A percentile compares a stretch with the other conserved stretches of the same genome.
Evolutionary conservation across 2,113 vertebrate species (phyloP).

Genomic region (Stictonetta naevosa): DNA sequence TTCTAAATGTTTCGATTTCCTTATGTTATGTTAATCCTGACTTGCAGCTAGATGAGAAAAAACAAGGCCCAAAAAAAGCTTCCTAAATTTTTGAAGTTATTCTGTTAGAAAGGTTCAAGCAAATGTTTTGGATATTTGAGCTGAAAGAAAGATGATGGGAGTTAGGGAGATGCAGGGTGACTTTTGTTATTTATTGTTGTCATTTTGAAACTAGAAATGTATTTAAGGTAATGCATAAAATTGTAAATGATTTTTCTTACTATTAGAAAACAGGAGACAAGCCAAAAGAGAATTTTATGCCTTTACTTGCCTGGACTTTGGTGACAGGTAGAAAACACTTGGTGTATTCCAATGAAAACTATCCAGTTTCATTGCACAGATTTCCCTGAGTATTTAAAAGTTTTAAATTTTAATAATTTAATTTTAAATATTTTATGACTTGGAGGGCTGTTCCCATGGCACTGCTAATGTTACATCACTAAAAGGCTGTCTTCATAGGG

Average conservation of each 20-base stretch:
- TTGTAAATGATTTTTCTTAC: not conserved
- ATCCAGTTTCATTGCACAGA: not conserved
- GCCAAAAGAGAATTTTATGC: not conserved
- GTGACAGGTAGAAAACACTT: not conserved
- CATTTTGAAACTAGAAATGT: not conserved
- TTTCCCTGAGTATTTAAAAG: not conserved
- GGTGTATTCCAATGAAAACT: not conserved
- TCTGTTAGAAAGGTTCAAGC: not conserved
- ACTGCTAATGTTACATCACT: not conserved
- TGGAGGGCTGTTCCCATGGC: not conserved
- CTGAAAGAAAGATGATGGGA: not conserved
- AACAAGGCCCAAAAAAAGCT: not conserved
- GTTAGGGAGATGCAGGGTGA: not conserved
- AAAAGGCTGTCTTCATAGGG: not conserved
- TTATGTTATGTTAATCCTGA: not conserved
- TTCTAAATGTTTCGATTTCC: not conserved
- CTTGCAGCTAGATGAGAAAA: not conserved
- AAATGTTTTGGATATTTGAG: not conserved
- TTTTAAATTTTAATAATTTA: conserved; percentile 34
- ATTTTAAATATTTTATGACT: not conserved
- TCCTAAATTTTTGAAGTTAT: not conserved
- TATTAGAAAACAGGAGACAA: not conserved
- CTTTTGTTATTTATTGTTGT: not conserved
- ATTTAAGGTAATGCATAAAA: not conserved
- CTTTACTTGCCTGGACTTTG: not conserved